Percentiles rank a stretch among this genome's conserved stretches.
These are phyloP conservation scores for Thalassaphorura encarpata DNA, from an alignment of 1,140 invertebrate species.

Conservation along the genomic window DNA sequence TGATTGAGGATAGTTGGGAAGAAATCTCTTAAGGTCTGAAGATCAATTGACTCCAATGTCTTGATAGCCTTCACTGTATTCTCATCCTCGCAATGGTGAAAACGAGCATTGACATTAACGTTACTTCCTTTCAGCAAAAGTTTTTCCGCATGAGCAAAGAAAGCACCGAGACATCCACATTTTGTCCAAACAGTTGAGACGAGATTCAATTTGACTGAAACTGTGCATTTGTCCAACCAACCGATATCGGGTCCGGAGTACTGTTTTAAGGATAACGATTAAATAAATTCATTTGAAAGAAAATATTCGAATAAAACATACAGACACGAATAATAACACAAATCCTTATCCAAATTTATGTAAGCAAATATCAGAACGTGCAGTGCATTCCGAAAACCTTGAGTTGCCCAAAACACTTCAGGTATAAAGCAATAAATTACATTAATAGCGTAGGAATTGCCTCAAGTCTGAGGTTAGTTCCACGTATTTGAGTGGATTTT, in stretches of 20 bases:
- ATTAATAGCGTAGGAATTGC: no score
- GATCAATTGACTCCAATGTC: conserved; percentile 28
- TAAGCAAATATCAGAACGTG: no score
- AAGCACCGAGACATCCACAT: conserved; percentile 29
- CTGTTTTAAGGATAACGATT: not conserved
- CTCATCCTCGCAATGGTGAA: conserved; percentile 30
- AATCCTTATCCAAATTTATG: no score
- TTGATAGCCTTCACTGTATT: conserved; percentile 26
- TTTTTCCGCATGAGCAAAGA: conserved; percentile 31
- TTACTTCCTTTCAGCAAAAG: conserved; percentile 13
- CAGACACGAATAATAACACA: not conserved
- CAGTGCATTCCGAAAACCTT: no score
- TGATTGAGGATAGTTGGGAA: conserved; percentile 33
- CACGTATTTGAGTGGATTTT: no score
- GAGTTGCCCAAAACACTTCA: no score
- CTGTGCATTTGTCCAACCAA: conserved; percentile 31
- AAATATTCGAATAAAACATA: not conserved
- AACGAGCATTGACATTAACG: conserved; percentile 3
- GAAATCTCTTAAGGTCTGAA: conserved; percentile 27
- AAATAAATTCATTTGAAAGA: not conserved
- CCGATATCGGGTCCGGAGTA: conserved; percentile 26
- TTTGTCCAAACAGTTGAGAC: conserved; percentile 32
- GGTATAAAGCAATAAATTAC: no score
- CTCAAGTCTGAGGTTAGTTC: no score
- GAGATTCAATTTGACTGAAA: conserved; percentile 28